These are phyloP conservation scores for Chelmon rostratus DNA, from an alignment of 2,797 vertebrate species.

Conservation along the genomic window DNA sequence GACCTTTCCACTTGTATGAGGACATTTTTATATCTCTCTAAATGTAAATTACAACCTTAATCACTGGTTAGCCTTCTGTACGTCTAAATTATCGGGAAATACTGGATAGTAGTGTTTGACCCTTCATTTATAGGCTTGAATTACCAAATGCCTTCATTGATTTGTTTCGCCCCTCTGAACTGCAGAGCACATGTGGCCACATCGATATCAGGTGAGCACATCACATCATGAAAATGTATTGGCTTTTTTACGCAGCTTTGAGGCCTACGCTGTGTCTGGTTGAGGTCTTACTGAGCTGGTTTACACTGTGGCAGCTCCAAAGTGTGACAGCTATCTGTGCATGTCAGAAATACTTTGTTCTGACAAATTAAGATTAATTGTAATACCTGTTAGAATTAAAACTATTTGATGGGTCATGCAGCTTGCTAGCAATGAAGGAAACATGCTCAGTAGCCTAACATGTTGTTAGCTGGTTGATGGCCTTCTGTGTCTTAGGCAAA, in stretches of 20 bases:
- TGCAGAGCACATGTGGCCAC: constrained; percentile 25
- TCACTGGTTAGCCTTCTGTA: too few relatives aligned
- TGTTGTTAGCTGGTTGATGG: not conserved
- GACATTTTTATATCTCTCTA: not conserved
- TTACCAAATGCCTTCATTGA: constrained; percentile 41
- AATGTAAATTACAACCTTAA: not conserved
- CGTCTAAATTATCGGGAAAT: not conserved
- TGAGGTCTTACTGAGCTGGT: not conserved
- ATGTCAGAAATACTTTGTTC: not conserved
- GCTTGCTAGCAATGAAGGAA: not conserved
- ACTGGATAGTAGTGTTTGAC: not conserved
- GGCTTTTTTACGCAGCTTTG: not conserved
- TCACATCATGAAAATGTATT: constrained; percentile 28
- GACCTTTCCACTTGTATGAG: not conserved
- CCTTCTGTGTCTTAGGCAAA: too few relatives aligned
- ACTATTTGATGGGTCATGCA: not conserved
- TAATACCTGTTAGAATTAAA: not conserved
- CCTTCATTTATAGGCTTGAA: constrained; percentile 24
- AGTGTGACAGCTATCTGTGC: not conserved
- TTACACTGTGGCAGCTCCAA: not conserved
- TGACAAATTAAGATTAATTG: not conserved
- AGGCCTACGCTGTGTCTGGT: not conserved
- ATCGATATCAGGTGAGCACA: constrained; percentile 23
- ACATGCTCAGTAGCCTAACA: not conserved
- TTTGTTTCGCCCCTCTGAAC: constrained; percentile 38